Evolutionary conservation across 1,140 invertebrate genomes (phyloP).

Genomic region (Aporrectodea caliginosa): DNA sequence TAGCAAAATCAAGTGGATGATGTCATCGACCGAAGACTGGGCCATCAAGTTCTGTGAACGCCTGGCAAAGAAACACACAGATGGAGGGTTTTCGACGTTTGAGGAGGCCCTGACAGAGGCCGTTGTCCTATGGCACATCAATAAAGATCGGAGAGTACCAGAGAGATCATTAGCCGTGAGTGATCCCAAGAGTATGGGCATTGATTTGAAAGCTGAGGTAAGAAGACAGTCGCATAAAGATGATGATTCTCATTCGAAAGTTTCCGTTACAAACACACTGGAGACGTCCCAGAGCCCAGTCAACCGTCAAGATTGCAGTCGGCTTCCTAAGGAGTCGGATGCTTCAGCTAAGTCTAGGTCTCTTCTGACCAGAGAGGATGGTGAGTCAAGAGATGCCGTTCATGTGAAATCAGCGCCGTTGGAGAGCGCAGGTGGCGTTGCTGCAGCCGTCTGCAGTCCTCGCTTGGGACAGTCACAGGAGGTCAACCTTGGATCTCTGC

Average conservation of each 20-base stretch:
- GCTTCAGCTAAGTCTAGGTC: background rate
- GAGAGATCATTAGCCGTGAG: background rate
- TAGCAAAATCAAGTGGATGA: conserved; percentile 17
- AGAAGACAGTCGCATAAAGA: background rate
- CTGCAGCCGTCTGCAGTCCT: background rate
- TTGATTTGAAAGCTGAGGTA: background rate
- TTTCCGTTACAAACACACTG: too few relatives aligned
- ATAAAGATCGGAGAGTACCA: background rate
- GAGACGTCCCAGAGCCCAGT: too few relatives aligned
- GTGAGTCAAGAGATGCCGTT: too few relatives aligned
- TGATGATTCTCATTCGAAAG: background rate
- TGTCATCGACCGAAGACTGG: conserved; percentile 4
- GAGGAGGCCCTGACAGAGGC: conserved; percentile 27
- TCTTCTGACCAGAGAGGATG: too few relatives aligned
- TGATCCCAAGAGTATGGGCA: background rate
- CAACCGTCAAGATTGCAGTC: too few relatives aligned
- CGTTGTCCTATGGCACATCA: conserved; percentile 21
- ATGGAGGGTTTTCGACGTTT: conserved; percentile 22
- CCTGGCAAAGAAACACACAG: background rate
- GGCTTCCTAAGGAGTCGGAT: too few relatives aligned
- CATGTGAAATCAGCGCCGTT: too few relatives aligned
- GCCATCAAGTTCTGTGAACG: background rate
- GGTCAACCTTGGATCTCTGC: background rate
- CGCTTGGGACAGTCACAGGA: background rate
- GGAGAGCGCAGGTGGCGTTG: too few relatives aligned